Evolutionary conservation across 2,888 invertebrate species (phyloP), one percentile per base, ranked within the genome.

Genomic region (Oegoconia quadripuncta): DNA sequence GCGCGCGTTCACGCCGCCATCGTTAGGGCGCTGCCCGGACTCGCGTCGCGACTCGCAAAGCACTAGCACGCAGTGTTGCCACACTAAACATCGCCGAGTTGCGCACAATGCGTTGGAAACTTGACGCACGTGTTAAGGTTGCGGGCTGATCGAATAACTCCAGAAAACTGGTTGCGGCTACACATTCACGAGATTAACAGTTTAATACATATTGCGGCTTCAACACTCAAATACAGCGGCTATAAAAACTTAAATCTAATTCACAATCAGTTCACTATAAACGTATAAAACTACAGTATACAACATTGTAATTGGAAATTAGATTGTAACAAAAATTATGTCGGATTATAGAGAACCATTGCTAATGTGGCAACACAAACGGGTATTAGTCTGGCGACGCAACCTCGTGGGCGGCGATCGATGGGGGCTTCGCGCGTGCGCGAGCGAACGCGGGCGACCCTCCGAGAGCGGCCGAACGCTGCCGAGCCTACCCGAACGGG

Each of bases 1-100:
- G 75, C 81, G 83, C 86, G 80, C 77, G 80, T 73, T 86, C 84
- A 86, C 86, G 86, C 84, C 86, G 86, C 86, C 86, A 84, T 83
- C 75, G 71, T 76, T 74, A 73, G 68, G 76, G 77, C 78, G 72
- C 66, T 74, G 79, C 79, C 80, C 77, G 80, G 79, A 63, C 73
- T 74, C 76, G 77, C 80, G 78, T 73, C 74, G 76, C 74, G 70
- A 73, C 77, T 75, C 79, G 74, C 81, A 74, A 70, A 70, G 68
- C 74, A 71, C 75, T 74, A 62, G 58, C 64, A 69, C 32, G 22
- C 32, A 12, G 32, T 32, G 32, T 30, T 30, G 29, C 29, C 29
- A 11, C 29, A 14, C 16, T 1, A 70, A 71, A 65, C 70, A 71
- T 74, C 71, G 76, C 22, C 2, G 9, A 9, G 22, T 9, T 7